Base-by-base conservation (phyloP, 2,888 invertebrate species). In the Pocota personata region DNA sequence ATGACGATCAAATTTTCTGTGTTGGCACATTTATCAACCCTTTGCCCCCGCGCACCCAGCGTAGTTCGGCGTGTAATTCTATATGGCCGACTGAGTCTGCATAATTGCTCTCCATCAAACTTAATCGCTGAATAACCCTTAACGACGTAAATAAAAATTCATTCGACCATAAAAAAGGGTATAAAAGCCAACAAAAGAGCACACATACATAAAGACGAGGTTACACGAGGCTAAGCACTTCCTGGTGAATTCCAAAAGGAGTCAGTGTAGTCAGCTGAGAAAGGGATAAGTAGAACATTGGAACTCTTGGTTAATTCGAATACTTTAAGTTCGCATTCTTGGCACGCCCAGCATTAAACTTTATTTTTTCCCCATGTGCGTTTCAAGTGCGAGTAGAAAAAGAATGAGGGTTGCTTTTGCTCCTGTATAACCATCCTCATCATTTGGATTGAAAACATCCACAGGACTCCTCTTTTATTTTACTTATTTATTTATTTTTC, bases 121-220 rank as follows among this genome's bases (percentile, higher is more conserved):
- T 76, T 82, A 82, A 82, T 82, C 76, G 82, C 69, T 82, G 76
- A 82, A 76, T 82, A 82, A 82, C 82, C 82, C 76, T 76, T 76
- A 82, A 82, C 69, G 75, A 82, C 55, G 76, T 71, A 82, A 82
- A 82, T 82, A 82, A 82, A 82, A 82, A 82, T 67, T 76, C 69
- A 82, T 76, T 76, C 69, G 69, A 76, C 82, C 71, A 82, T 82
- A 76, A 82, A 82, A 82, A 82, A 69, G 82, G 82, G 64, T 69
- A 82, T 82, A 82, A 82, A 82, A 82, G 76, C 69, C 69, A 76
- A 82, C 75, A 75, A 76, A 55, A 57, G 57, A 55, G 8, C 64
- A 66, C 46, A 57, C 40, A 24, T 12, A 35, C 14, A 46, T 32
- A 60, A 3, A 14, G 16, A 30, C 19, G 19, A 12, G 21, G 67